Base-by-base conservation (phyloP, 2,888 invertebrate species). In the Adelognathus sp. region DNA sequence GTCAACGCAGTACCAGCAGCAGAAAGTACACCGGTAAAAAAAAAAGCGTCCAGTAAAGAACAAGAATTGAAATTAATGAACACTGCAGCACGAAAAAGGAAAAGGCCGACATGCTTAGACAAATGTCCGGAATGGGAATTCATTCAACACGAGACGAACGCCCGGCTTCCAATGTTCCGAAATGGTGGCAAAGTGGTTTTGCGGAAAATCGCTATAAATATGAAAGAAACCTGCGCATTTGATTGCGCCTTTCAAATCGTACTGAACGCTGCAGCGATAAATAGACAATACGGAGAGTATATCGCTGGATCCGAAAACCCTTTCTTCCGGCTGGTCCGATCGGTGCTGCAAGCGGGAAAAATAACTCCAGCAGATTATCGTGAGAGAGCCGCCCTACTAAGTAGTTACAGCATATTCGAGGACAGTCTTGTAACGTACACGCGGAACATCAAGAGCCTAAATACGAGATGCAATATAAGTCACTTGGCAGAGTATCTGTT, bases 101-200 rank as follows among this genome's bases (percentile, higher is more conserved):
- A 3, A 9, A 39, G n/a, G n/a, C 11, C 39, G 39, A 39, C 39
- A n/a, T 39, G 39, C n/a, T n/a, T 39, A n/a, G 39, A 39, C 39
- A 39, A 39, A 39, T 39, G 39, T 9, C 39, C 39, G 11, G 9
- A 39, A 39, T 39, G 39, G 39, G 39, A 39, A n/a, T 39, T n/a
- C n/a, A n/a, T 9, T n/a, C 9, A 39, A n/a, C 11, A 39, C 16
- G 44, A 4, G 7, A 4, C 11, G 3, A 21, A 41, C 39, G 14
- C 61, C 6, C 27, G 44, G 1, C 27, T 44, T 18, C 61, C 61
- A 6, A 11, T 41, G 7, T 61, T 61, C 9, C 11, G 9, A 27
- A 61, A 61, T 29, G 61, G 61, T 6, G 60, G 39, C 27, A 60
- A 39, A n/a, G 60, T 60, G 18, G 39, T 60, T 1, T 24, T 60